Percentiles rank a stretch among this genome's conserved stretches.
These are phyloP conservation scores for Pharmacophagus antenor DNA, from an alignment of 2,888 invertebrate genomes.

Conservation along the genomic window DNA sequence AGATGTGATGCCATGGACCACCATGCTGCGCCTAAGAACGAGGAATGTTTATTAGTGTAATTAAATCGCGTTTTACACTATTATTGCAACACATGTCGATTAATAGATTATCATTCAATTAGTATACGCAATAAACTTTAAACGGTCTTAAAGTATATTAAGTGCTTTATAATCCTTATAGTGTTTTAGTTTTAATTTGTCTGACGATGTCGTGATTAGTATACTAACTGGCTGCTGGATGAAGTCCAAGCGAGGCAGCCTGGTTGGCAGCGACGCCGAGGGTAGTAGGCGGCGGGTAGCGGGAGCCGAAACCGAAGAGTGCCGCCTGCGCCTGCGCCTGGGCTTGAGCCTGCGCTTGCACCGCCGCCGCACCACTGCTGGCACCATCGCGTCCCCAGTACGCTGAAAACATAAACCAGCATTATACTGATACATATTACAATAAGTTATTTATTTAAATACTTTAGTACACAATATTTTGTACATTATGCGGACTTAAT, in stretches of 20 bases:
- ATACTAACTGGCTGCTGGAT: conserved; percentile 86
- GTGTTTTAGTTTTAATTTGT: not conserved
- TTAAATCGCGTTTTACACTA: not conserved
- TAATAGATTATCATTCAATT: no score
- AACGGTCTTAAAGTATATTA: no score
- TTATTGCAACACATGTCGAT: no score
- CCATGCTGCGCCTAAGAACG: conserved; percentile 88
- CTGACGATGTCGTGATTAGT: conserved; percentile 7
- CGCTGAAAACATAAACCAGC: conserved; percentile 75
- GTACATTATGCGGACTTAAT: no score
- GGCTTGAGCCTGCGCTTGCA: conserved; percentile 65
- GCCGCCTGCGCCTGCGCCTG: conserved; percentile 78
- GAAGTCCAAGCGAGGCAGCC: conserved; percentile 90
- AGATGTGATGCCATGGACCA: conserved; percentile 95
- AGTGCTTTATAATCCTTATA: not conserved
- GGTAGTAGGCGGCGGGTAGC: conserved; percentile 83
- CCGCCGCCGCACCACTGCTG: conserved; percentile 59
- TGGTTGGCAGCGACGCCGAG: conserved; percentile 92
- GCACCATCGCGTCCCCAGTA: conserved; percentile 87
- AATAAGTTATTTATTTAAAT: not conserved
- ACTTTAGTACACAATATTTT: not conserved
- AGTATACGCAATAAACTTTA: no score
- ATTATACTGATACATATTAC: not conserved
- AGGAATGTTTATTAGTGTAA: not conserved
- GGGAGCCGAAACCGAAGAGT: conserved; percentile 71